Evolutionary conservation across 2,888 invertebrate genomes (phyloP).

Genomic region (Camponotus fellah): DNA sequence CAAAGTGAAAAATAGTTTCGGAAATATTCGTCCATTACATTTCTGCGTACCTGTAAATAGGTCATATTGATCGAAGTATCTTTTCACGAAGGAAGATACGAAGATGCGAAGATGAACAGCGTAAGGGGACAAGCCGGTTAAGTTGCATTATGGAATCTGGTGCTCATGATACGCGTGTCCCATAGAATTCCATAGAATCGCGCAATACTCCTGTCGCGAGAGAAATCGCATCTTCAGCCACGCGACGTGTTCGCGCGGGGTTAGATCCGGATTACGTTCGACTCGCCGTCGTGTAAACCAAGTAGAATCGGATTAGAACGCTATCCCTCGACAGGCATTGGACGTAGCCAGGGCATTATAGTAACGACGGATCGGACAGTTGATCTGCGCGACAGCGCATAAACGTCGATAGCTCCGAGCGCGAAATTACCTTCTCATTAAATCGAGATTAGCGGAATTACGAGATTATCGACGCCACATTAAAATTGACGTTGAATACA

Average conservation of each 20-base stretch:
- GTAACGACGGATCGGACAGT: conserved; percentile 42
- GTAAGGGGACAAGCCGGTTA: background rate
- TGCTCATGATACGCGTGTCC: no score
- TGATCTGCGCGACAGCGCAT: conserved; percentile 59
- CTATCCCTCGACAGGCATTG: conserved; percentile 61
- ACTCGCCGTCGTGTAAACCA: conserved; percentile 70
- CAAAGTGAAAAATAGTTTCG: background rate
- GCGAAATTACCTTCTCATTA: conserved; percentile 52
- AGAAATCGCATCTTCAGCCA: conserved; percentile 45
- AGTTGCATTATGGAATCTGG: background rate
- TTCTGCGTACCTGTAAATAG: background rate
- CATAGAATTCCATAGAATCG: background rate
- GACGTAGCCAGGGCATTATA: conserved; percentile 59
- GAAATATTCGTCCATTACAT: background rate
- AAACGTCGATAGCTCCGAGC: conserved; percentile 41
- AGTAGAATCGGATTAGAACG: conserved; percentile 70
- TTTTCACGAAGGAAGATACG: background rate
- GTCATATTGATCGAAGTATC: background rate
- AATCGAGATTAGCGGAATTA: conserved; percentile 45
- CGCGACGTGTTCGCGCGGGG: conserved; percentile 53
- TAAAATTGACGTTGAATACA: conserved; percentile 1
- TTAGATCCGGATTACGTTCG: conserved; percentile 70
- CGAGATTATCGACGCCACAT: conserved; percentile 17
- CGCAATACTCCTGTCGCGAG: conserved; percentile 12
- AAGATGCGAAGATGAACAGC: background rate